Percentiles rank a stretch among this genome's conserved stretches.
Evolutionary conservation across 2,797 vertebrate genomes (phyloP).

Genomic region (Hemitrygon akajei): DNA sequence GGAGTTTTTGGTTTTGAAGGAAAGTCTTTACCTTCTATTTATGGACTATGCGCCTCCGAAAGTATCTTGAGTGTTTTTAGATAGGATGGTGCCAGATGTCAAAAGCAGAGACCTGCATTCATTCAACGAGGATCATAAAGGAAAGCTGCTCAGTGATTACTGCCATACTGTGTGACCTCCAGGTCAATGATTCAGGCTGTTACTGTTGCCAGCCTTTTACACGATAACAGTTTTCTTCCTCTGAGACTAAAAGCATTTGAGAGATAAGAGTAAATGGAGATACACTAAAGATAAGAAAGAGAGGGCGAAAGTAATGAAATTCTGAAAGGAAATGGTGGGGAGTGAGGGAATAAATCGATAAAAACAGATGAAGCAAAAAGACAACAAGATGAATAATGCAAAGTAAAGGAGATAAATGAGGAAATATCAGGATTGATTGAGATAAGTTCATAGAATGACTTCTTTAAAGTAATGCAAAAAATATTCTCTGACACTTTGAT

Average conservation of each 20-base stretch:
- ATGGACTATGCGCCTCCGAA: constrained; percentile 40
- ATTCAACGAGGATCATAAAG: constrained; percentile 44
- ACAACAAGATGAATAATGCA: constrained; percentile 4
- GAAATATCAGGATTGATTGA: not conserved
- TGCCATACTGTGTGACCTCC: constrained; percentile 46
- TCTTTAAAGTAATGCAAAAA: not conserved
- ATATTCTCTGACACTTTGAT: not conserved
- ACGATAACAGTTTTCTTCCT: constrained; percentile 42
- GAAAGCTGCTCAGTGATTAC: constrained; percentile 45
- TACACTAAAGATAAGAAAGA: not conserved
- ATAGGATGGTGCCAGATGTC: constrained; percentile 44
- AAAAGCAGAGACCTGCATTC: constrained; percentile 38
- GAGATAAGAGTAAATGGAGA: constrained; percentile 22
- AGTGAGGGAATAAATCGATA: not conserved
- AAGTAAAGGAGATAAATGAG: not conserved
- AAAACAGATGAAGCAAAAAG: not conserved
- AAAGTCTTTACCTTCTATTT: constrained; percentile 37
- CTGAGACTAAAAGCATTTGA: constrained; percentile 24
- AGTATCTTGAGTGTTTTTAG: constrained; percentile 44
- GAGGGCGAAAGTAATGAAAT: not conserved
- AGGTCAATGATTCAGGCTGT: constrained; percentile 44
- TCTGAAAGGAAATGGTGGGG: not conserved
- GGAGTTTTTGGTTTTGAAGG: not conserved
- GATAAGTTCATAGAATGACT: not conserved
- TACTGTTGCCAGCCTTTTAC: constrained; percentile 42